Percentiles rank a stretch among this genome's conserved stretches.
Evolutionary conservation across 2,113 vertebrate genomes (phyloP).

Genomic region (Psophia crepitans): DNA sequence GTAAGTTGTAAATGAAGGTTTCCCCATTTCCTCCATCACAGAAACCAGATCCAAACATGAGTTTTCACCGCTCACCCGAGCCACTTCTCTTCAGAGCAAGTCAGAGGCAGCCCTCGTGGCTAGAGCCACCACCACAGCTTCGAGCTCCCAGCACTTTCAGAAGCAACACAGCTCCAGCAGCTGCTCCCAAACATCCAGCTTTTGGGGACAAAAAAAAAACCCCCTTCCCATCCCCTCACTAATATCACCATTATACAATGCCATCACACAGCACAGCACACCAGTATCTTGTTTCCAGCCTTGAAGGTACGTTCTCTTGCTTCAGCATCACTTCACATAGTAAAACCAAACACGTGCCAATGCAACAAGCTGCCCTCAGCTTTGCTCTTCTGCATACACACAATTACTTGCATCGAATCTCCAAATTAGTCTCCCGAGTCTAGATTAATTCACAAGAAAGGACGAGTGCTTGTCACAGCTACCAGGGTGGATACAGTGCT

Average conservation of each 20-base stretch:
- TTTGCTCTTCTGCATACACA: not conserved
- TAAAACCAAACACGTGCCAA: not conserved
- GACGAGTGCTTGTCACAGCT: not conserved
- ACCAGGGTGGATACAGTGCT: not conserved
- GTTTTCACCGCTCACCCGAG: not conserved
- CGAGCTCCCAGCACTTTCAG: not conserved
- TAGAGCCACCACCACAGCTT: not conserved
- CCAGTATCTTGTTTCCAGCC: not conserved
- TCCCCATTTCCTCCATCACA: not conserved
- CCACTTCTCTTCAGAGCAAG: not conserved
- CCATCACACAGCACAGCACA: not conserved
- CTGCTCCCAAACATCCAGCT: not conserved
- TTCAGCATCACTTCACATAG: not conserved
- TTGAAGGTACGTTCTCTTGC: not conserved
- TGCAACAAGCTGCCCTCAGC: not conserved
- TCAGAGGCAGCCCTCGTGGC: not conserved
- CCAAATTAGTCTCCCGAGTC: not conserved
- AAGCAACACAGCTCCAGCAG: not conserved
- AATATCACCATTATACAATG: accelerated
- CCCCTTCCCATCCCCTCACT: not conserved
- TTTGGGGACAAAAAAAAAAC: not conserved
- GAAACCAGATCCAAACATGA: not conserved
- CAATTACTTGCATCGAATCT: not conserved
- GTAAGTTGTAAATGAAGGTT: not conserved
- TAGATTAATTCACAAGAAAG: not conserved